Evolutionary conservation across 2,797 vertebrate species (phyloP), one percentile per base, ranked within the genome.

Genomic region (Microcaecilia unicolor): DNA sequence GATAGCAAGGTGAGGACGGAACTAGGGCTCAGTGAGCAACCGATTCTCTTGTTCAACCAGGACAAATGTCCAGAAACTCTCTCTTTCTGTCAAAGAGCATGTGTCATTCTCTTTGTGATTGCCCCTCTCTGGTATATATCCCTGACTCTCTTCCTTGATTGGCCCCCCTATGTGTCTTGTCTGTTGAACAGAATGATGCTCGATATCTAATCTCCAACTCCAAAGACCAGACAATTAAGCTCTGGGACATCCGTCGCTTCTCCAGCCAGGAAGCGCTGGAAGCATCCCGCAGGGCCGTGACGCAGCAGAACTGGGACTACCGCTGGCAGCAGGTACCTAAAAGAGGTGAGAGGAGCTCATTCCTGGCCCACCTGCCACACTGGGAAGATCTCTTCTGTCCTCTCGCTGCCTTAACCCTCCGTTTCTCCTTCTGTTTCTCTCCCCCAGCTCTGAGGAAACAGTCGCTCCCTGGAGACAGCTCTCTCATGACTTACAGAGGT

Each of bases 141-240:
- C 19, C 18, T 20, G 10, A 17, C 18, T 18, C 4, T 31, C 11
- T 15, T 10, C 10, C 15, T 12, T 29, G 17, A 22, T 3, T 25
- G 11, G 9, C 6, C 21, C 13, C 8, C 22, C 18, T 10, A 9
- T 34, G 18, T 33, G 22, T 6, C 13, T 14, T 5, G n/a, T n/a
- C n/a, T 25, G 6, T 19, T 41, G 26, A 7, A 3, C 61, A 96
- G 92, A 90, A 91, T 1, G 92, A 96, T 6, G 90, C 89, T 0
- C 82, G 92, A 9, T 96, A 93, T 56, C 71, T 96, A 49, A 91
- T 94, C 56, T 92, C 91, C 52, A 96, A 96, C 72, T 94, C 91
- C 3, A 96, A 96, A 70, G 92, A 96, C 65, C 92, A 96, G 83
- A 91, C 89, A 33, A 93, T 94, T 61, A 96, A 96, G 51, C 83